Conservation (phyloP, 1,140 invertebrate species). For the Drosophila dunni region DNA sequence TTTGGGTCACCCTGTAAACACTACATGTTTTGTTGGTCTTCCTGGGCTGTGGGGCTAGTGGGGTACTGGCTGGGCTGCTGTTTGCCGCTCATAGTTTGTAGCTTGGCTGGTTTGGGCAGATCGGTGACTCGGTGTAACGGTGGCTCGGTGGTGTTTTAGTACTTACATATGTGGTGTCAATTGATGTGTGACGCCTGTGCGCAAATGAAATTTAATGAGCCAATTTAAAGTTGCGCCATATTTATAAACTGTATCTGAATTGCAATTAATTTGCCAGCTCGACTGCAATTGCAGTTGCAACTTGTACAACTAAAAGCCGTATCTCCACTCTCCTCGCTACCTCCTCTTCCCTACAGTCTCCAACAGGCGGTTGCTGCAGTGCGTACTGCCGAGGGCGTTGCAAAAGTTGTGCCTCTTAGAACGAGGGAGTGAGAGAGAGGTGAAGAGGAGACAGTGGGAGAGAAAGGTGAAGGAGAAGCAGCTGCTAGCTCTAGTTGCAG, state of each 20-base stretch:
- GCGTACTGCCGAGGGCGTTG: conserved; percentile 13
- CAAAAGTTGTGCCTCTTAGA: conserved; percentile 1
- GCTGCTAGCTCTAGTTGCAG: neutral
- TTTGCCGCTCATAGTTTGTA: neutral
- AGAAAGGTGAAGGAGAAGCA: neutral
- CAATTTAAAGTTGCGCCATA: conserved; percentile 78
- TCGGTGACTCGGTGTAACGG: neutral
- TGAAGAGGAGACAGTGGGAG: neutral
- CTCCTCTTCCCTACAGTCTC: neutral
- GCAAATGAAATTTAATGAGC: conserved; percentile 81
- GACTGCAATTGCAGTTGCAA: conserved; percentile 37
- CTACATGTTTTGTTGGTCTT: neutral
- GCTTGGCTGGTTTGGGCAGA: neutral
- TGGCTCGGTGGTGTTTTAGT: conserved; percentile 22
- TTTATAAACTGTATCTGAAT: conserved; percentile 79
- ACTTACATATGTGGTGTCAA: conserved; percentile 59
- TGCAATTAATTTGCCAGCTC: conserved; percentile 67
- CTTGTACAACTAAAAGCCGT: neutral
- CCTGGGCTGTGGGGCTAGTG: neutral
- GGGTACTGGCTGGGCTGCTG: neutral
- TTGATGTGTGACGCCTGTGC: conserved; percentile 71
- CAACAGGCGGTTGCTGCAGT: conserved; percentile 2
- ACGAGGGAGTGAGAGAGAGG: neutral
- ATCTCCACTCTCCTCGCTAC: neutral
- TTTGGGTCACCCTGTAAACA: neutral